Base-by-base conservation (phyloP, 2,888 invertebrate genomes). In the Aporophyla lueneburgensis region DNA sequence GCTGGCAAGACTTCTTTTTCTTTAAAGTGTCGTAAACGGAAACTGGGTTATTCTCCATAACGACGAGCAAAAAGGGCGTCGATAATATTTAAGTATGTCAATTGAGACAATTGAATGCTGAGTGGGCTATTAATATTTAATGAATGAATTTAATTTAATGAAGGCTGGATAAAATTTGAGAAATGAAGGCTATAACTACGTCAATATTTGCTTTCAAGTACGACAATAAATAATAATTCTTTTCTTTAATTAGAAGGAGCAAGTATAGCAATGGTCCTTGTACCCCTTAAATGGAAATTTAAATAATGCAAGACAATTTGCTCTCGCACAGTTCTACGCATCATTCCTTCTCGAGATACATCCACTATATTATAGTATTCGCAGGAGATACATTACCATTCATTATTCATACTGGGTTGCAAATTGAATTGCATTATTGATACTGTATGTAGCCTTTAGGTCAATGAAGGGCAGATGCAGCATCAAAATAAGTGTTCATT, bases 351-450 rank as follows among this genome's bases (percentile, higher is more conserved):
- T n/a, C 19, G 12, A 61, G 33, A 49, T 54, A 27, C 5, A 58
- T 53, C n/a, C 43, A 58, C 46, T 49, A 56, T 10, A 65, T 9
- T 46, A 56, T 21, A 43, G 33, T 53, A 53, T 49, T 40, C 68
- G 56, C 14, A 40, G 27, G n/a, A 78, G 56, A 56, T 66, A 33
- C 27, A 73, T 84, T 69, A 27, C 33, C 19, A 84, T 84, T 70
- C 27, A 83, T 83, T 83, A 83, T 71, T 79, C 54, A 68, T 51
- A 51, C 3, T 24, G 58, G 62, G n/a, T 78, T 63, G 58, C 53
- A 79, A 78, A 83, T 80, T 65, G 70, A 83, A 83, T 54, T 83
- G 63, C 62, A 79, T 80, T 70, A 83, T 62, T 66, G 61, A 83
- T 58, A 62, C 71, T 59, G 74, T 71, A 54, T 59, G 74, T 71